A percentile compares a stretch with the other conserved stretches of the same genome.
Evolutionary conservation across 2,113 vertebrate genomes (phyloP).

Genomic region (Spilogale gracilis): DNA sequence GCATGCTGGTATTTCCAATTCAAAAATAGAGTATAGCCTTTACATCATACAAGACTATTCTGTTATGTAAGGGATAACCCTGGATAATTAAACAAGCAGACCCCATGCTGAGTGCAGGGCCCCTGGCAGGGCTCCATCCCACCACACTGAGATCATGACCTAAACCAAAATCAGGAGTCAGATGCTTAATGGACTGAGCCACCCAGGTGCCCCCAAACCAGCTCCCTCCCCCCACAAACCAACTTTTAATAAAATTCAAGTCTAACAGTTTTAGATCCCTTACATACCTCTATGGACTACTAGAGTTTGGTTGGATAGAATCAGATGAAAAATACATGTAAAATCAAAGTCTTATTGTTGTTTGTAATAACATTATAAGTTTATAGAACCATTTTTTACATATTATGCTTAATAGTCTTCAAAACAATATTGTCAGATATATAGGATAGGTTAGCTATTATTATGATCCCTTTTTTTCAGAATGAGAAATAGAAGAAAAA

Average conservation of each 20-base stretch:
- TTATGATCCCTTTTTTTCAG: neutral
- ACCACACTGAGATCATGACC: neutral
- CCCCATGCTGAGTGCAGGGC: neutral
- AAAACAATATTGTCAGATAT: neutral
- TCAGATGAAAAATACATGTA: neutral
- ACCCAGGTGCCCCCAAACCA: neutral
- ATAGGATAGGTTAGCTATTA: neutral
- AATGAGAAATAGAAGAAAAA: neutral
- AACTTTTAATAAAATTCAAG: neutral
- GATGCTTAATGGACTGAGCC: neutral
- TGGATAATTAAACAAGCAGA: neutral
- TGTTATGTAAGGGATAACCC: neutral
- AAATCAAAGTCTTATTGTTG: conserved; percentile 1
- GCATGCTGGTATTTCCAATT: neutral
- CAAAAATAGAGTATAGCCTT: neutral
- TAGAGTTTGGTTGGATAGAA: neutral
- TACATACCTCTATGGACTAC: neutral
- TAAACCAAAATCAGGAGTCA: neutral
- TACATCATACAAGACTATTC: neutral
- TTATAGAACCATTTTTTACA: neutral
- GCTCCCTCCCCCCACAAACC: neutral
- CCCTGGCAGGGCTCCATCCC: neutral
- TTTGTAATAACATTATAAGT: neutral
- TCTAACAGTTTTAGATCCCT: neutral
- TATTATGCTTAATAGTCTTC: neutral